Conservation (phyloP, 2,888 invertebrate species). For the Dasysyrphus albostriatus region DNA sequence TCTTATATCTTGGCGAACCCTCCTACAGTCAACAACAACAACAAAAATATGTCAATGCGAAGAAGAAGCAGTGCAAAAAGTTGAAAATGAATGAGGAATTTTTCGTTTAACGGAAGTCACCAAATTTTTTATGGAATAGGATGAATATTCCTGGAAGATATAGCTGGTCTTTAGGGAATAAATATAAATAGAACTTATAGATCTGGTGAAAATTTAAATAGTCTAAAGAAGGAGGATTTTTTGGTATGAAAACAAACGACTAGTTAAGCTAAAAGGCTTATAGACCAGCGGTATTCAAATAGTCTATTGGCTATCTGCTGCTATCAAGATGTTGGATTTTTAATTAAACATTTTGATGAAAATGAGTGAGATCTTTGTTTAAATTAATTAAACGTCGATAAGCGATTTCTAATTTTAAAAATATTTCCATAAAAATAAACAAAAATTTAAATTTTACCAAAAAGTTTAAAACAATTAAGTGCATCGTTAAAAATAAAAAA, state of each 20-base stretch:
- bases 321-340: no score
- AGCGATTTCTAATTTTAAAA: no score
- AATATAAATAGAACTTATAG: conserved; percentile 30
- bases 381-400: no score
- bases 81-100: conserved; percentile 15
- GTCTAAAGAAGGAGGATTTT: not conserved
- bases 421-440: no score
- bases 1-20: not conserved
- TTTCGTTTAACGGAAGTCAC: conserved; percentile 33
- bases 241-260: not conserved
- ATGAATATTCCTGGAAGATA: not conserved
- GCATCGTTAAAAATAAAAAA: no score
- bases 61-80: not conserved
- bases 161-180: not conserved
- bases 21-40: not conserved
- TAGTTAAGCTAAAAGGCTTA: not conserved
- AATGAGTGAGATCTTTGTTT: no score
- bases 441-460: no score
- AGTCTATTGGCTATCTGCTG: no score
- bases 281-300: no score
- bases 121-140: conserved; percentile 24
- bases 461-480: no score
- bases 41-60: conserved; percentile 35
- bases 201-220: conserved; percentile 3
- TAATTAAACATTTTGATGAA: no score